Conservation (phyloP, 1,140 invertebrate genomes). For the Mycetomoellerius zeteki region DNA sequence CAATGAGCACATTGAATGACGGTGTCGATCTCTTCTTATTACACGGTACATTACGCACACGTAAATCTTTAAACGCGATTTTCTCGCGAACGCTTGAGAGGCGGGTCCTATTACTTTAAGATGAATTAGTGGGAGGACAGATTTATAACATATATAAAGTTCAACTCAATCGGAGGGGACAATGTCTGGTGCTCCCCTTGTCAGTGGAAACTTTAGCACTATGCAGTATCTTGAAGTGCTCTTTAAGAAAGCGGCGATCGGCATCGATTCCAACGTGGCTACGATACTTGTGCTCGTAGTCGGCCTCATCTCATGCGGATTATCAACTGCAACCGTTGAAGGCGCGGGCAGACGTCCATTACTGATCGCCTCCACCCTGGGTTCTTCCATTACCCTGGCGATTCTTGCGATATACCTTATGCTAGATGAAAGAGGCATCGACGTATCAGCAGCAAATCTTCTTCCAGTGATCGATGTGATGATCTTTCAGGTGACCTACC, state of each 20-base stretch:
- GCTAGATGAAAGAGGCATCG: slow-evolving; percentile 76
- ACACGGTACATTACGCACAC: no score
- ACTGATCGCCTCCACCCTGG: slow-evolving; percentile 89
- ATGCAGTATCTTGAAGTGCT: slow-evolving; percentile 92
- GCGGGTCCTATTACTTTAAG: no score
- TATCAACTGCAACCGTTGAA: slow-evolving; percentile 91
- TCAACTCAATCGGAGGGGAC: no score
- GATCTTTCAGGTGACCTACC: slow-evolving; percentile 91
- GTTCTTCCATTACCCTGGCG: slow-evolving; percentile 87
- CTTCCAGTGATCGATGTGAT: slow-evolving; percentile 90
- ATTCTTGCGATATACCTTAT: slow-evolving; percentile 89
- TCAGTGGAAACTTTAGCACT: slow-evolving; percentile 92
- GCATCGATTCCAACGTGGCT: slow-evolving; percentile 86
- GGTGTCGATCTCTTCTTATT: no score
- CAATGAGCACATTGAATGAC: no score
- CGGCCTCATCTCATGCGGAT: slow-evolving; percentile 89
- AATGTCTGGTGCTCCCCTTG: no score
- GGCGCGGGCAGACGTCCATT: slow-evolving; percentile 90
- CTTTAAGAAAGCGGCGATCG: slow-evolving; percentile 89
- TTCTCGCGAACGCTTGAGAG: no score
- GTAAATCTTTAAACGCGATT: no score
- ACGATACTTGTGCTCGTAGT: slow-evolving; percentile 91
- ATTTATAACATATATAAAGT: no score
- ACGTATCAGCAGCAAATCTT: slow-evolving; percentile 85
- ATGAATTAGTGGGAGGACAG: no score